These are phyloP conservation scores for Geotrupes spiniger DNA, from an alignment of 2,888 invertebrate genomes.

Conservation along the genomic window DNA sequence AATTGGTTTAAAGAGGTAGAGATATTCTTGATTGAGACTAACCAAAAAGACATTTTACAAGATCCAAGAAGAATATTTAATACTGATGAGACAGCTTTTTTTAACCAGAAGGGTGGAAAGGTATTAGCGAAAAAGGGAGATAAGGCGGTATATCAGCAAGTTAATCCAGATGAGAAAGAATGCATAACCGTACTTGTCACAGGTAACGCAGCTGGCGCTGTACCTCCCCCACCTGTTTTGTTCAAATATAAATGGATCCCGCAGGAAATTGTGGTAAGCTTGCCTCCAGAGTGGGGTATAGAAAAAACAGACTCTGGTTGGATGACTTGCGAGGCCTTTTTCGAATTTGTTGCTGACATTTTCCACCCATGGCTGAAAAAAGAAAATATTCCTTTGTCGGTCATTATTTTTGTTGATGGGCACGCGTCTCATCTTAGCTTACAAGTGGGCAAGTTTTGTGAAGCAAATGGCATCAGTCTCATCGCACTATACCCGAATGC, in stretches of 20 bases:
- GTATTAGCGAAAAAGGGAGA: slow-evolving; percentile 39
- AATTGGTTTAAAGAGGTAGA: too few relatives aligned
- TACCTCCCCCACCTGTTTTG: slow-evolving; percentile 30
- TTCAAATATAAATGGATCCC: slow-evolving; percentile 39
- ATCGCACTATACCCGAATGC: too few relatives aligned
- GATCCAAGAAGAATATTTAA: slow-evolving; percentile 39
- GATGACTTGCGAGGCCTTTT: slow-evolving; percentile 47
- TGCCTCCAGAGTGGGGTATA: slow-evolving; percentile 41
- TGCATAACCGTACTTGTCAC: slow-evolving; percentile 33
- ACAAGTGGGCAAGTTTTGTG: too few relatives aligned
- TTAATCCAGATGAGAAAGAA: slow-evolving; percentile 36
- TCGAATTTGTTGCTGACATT: slow-evolving; percentile 43
- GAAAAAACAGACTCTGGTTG: slow-evolving; percentile 47
- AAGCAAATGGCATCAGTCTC: too few relatives aligned
- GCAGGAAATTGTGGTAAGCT: slow-evolving; percentile 26
- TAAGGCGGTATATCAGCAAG: slow-evolving; percentile 32
- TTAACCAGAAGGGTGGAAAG: slow-evolving; percentile 37
- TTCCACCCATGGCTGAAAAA: too few relatives aligned
- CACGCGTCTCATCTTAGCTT: too few relatives aligned
- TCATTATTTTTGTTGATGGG: too few relatives aligned
- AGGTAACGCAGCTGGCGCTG: slow-evolving; percentile 31
- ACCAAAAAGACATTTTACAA: slow-evolving; percentile 34
- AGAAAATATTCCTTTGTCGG: too few relatives aligned
- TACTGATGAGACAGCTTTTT: slow-evolving; percentile 44
- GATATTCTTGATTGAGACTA: too few relatives aligned